Evolutionary conservation across 2,888 invertebrate species (phyloP), one percentile per base, ranked within the genome.

Genomic region (Meteorus cinctellus): DNA sequence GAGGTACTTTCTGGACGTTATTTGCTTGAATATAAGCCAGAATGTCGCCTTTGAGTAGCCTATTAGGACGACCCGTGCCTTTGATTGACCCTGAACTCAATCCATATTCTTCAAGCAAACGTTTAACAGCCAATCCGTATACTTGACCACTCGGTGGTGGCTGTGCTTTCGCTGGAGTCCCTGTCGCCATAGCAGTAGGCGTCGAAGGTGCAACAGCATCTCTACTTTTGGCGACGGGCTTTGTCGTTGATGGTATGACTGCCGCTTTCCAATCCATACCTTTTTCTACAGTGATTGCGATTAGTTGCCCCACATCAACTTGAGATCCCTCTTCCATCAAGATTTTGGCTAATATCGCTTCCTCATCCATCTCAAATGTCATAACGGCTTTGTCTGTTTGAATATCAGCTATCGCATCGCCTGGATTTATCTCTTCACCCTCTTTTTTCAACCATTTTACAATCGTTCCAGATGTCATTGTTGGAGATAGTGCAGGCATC

Each of bases 361-460:
- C 92, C 65, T 93, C 93, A 78, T 93, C 93, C 67, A 89, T 88
- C 84, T 93, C 93, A 83, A 93, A 90, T 6, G 91, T 89, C 84
- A 93, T 91, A 1, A 93, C 91, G 72, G 93, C 93, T 87, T 93
- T 93, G 84, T 93, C 93, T 1, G 93, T 93, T 86, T 93, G 92
- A 81, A 93, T 92, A 76, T 94, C 93, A 84, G 93, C 93, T 6
- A 94, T 82, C 4, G 92, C 90, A 87, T 94, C 94, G 14, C 94
- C 94, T 24, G 93, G 90, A 68, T 87, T 81, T 75, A 92, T 87
- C 60, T 84, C 80, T 55, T 91, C 92, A 71, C 93, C 93, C 89
- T 92, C 92, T 76, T 91, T 90, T 82, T 92, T 92, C 45, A 90
- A 74, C 92, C 92, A 92, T 77, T 91, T 91, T 0, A 92, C 90